Percentiles rank a stretch among this genome's conserved stretches.
Evolutionary conservation across 2,113 vertebrate genomes (phyloP).

Genomic region (Myrmecobius fasciatus): DNA sequence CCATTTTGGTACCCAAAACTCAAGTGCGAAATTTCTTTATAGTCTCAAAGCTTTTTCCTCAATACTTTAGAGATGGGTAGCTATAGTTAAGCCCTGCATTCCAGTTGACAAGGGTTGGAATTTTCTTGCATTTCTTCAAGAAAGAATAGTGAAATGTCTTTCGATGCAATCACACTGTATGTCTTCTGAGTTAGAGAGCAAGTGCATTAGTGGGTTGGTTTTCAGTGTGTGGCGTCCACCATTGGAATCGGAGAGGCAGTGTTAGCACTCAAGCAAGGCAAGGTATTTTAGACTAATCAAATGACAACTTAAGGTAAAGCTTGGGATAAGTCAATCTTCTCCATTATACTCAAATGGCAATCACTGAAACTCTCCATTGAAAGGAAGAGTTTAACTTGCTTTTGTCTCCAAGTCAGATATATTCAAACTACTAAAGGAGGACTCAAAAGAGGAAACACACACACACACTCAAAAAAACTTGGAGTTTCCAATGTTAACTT

Average conservation of each 20-base stretch:
- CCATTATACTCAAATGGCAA: slow-evolving; percentile 75
- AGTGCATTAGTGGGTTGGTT: slow-evolving; percentile 55
- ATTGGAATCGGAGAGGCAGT: slow-evolving; percentile 75
- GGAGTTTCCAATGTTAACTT: slow-evolving; percentile 63
- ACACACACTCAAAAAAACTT: slow-evolving; percentile 56
- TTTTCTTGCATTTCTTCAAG: slow-evolving; percentile 61
- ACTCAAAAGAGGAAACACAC: slow-evolving; percentile 74
- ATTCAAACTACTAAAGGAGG: slow-evolving; percentile 71
- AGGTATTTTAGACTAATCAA: slow-evolving; percentile 69
- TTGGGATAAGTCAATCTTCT: slow-evolving; percentile 74
- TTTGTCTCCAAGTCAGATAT: slow-evolving; percentile 73
- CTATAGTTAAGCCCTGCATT: slow-evolving; percentile 65
- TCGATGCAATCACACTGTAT: slow-evolving; percentile 42
- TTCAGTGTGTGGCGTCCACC: slow-evolving; percentile 65
- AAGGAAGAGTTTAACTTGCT: slow-evolving; percentile 61
- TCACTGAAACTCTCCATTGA: slow-evolving; percentile 56
- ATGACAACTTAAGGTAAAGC: slow-evolving; percentile 71
- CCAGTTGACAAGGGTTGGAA: slow-evolving; percentile 61
- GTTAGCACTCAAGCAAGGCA: slow-evolving; percentile 78
- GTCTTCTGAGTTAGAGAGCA: slow-evolving; percentile 68
- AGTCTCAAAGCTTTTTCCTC: slow-evolving; percentile 67
- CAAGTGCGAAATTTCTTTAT: slow-evolving; percentile 52
- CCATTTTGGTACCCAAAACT: slow-evolving; percentile 67
- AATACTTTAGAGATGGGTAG: slow-evolving; percentile 61
- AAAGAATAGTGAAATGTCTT: slow-evolving; percentile 75